phyloP scores from a whole-genome alignment of 1,140 invertebrate genomes.

The Drosophila leontia region DNA sequence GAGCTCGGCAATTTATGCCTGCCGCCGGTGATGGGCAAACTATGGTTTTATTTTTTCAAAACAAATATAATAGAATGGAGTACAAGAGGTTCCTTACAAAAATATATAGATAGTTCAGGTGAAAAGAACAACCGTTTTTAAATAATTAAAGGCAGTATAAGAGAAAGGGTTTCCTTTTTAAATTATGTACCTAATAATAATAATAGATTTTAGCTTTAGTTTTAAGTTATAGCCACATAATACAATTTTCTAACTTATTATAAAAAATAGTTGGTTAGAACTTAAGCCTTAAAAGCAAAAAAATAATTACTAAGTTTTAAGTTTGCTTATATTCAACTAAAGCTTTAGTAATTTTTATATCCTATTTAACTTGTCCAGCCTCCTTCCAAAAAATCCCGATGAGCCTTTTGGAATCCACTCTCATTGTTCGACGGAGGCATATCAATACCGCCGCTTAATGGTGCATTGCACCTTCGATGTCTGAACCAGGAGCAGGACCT shows the following conservation, averaged over 20 bases:
- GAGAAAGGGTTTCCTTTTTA: not conserved
- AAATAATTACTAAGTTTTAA: no score
- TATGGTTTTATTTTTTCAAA: conserved; percentile 13
- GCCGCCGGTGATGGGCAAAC: conserved; percentile 12
- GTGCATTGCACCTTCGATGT: conserved; percentile 55
- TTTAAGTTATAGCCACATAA: no score
- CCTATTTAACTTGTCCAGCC: not conserved
- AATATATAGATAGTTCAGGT: not conserved
- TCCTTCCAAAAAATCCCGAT: conserved; percentile 3
- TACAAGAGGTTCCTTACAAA: not conserved
- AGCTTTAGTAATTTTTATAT: no score
- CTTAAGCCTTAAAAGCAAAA: no score
- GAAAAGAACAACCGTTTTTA: not conserved
- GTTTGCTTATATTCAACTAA: no score
- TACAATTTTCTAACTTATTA: no score
- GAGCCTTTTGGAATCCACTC: conserved; percentile 10
- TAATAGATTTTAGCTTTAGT: no score
- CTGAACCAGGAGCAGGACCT: conserved; percentile 4
- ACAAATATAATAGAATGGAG: not conserved
- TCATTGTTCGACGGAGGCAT: conserved; percentile 30
- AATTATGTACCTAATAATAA: no score
- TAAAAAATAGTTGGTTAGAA: no score
- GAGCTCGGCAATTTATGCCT: conserved; percentile 55
- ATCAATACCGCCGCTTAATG: conserved; percentile 58
- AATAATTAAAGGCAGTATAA: not conserved